Evolutionary conservation across 2,888 invertebrate genomes (phyloP).

Genomic region (Nebria salina): DNA sequence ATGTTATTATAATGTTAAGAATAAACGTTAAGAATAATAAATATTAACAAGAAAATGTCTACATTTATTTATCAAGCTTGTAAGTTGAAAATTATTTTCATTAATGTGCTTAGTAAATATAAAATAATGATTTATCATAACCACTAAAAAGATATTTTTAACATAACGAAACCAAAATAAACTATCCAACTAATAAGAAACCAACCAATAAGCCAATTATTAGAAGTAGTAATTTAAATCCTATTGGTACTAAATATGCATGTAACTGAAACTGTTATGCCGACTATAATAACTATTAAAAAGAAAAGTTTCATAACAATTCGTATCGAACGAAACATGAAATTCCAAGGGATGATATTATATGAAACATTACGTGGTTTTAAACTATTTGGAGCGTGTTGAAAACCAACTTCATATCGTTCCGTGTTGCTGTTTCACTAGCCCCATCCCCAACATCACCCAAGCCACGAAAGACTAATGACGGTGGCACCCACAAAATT

Average conservation of each 20-base stretch:
- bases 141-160: no score
- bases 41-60: no score
- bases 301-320: background rate
- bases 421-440: background rate
- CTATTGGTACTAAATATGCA: background rate
- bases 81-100: no score
- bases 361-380: slow-evolving; percentile 10
- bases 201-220: no score
- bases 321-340: background rate
- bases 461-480: slow-evolving; percentile 59
- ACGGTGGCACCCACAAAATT: slow-evolving; percentile 61
- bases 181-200: no score
- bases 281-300: background rate
- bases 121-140: no score
- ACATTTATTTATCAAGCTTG: no score
- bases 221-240: no score
- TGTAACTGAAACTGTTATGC: background rate
- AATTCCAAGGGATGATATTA: background rate
- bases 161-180: no score
- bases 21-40: no score
- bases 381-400: background rate
- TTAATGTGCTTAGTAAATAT: no score
- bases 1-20: no score
- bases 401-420: slow-evolving; percentile 13
- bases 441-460: slow-evolving; percentile 21